Percentiles rank a stretch among this genome's conserved stretches.
Conservation (phyloP, 2,888 invertebrate species). For the Leptinotarsa peninsularis region DNA sequence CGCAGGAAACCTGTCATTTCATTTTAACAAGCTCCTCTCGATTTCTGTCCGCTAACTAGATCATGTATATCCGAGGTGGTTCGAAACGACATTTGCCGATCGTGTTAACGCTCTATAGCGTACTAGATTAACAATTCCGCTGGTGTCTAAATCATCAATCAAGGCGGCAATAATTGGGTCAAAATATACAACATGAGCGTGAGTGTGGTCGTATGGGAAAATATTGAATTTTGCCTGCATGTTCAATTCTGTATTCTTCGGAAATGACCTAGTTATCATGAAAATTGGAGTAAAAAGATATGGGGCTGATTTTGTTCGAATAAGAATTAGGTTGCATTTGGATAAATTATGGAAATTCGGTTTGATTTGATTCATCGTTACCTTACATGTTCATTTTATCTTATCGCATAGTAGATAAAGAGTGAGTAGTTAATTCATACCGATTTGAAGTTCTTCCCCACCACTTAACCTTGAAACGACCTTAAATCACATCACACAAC, state of each 20-base stretch:
- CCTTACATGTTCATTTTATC: too few relatives aligned
- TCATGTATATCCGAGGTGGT: slow-evolving; percentile 33
- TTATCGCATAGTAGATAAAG: too few relatives aligned
- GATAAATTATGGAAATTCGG: too few relatives aligned
- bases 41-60: slow-evolving; percentile 34
- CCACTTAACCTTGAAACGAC: too few relatives aligned
- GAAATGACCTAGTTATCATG: not conserved
- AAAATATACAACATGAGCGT: slow-evolving; percentile 36
- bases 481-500: too few relatives aligned
- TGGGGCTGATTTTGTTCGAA: too few relatives aligned
- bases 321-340: too few relatives aligned
- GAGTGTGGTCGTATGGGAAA: slow-evolving; percentile 27
- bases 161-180: slow-evolving; percentile 44
- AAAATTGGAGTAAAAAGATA: not conserved
- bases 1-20: slow-evolving; percentile 16
- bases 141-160: slow-evolving; percentile 45
- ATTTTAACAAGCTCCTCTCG: slow-evolving; percentile 32
- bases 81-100: slow-evolving; percentile 38
- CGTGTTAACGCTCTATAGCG: slow-evolving; percentile 42
- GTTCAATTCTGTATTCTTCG: not conserved
- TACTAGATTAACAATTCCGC: slow-evolving; percentile 44
- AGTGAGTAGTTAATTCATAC: too few relatives aligned
- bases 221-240: slow-evolving; percentile 2
- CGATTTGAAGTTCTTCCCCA: too few relatives aligned
- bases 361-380: too few relatives aligned